Conservation (phyloP, 35 echinoderm and acorn worm genomes). For the Hemicentrotus pulcherrimus region DNA sequence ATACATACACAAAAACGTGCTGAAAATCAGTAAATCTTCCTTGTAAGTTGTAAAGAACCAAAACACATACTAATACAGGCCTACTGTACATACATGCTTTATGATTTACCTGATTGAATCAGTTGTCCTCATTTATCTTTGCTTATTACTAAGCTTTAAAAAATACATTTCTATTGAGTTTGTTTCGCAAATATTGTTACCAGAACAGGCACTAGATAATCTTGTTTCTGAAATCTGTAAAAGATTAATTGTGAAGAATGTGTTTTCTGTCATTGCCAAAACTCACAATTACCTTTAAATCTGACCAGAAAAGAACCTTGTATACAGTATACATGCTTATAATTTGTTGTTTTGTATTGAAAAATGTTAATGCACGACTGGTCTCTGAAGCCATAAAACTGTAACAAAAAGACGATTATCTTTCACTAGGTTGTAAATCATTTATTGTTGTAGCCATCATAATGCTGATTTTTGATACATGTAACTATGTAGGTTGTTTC, state of each 20-base stretch:
- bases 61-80: too few relatives aligned
- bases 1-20: not conserved
- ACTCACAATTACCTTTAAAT: not conserved
- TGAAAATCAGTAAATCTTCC: not conserved
- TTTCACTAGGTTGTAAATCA: not conserved
- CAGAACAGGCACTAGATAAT: too few relatives aligned
- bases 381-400: not conserved
- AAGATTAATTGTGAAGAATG: too few relatives aligned
- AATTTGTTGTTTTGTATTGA: not conserved
- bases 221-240: too few relatives aligned
- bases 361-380: not conserved
- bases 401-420: not conserved
- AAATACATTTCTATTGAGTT: too few relatives aligned
- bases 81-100: too few relatives aligned
- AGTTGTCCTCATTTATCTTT: too few relatives aligned
- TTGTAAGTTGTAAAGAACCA: not conserved
- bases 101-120: too few relatives aligned
- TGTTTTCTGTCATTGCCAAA: not conserved
- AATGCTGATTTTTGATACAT: too few relatives aligned
- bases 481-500: too few relatives aligned
- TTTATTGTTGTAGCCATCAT: not conserved
- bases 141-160: too few relatives aligned
- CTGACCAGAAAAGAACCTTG: not conserved
- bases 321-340: not conserved
- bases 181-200: too few relatives aligned